Conservation (phyloP, 2,113 vertebrate genomes). For the Tachysurus fulvidraco region DNA sequence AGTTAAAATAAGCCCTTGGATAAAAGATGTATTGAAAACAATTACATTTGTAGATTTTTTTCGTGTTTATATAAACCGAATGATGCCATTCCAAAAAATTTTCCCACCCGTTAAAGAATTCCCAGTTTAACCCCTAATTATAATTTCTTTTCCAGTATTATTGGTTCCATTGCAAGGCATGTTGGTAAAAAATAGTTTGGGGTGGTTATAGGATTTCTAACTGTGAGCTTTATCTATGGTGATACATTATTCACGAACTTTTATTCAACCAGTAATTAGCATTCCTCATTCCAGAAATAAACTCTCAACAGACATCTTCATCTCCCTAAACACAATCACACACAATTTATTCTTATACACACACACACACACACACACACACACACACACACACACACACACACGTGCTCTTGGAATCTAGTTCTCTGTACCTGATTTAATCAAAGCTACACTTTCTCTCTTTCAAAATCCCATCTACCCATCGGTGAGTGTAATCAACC, state of each 20-base stretch:
- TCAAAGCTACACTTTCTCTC: not conserved
- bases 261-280: constrained; percentile 25
- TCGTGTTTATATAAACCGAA: not conserved
- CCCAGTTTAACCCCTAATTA: not conserved
- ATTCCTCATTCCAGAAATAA: not conserved
- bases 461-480: not conserved
- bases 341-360: not conserved
- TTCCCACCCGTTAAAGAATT: not conserved
- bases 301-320: constrained; percentile 1
- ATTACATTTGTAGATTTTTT: not conserved
- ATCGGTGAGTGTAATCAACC: not conserved
- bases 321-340: constrained; percentile 9
- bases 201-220: not conserved
- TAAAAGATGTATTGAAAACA: not conserved
- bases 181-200: not conserved
- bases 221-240: not conserved
- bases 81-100: not conserved
- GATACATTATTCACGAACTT: constrained; percentile 17
- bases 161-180: not conserved
- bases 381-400: not conserved
- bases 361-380: not conserved
- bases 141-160: not conserved
- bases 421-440: constrained; percentile 25
- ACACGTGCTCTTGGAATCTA: not conserved
- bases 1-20: not conserved